phyloP scores from a whole-genome alignment of 2,888 invertebrate genomes.

The Pyralis farinalis region DNA sequence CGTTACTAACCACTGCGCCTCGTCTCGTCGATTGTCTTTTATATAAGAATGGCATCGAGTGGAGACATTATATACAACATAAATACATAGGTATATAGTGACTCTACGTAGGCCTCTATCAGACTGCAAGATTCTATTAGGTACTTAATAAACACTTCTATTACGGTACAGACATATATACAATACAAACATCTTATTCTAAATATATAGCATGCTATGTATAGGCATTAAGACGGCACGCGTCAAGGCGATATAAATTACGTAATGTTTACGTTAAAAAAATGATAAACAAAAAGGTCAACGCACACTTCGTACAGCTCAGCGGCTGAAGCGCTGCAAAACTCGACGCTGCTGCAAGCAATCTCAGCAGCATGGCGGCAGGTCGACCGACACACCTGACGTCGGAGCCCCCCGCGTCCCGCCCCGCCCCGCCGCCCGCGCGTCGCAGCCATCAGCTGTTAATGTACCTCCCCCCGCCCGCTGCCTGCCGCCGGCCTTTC shows the following conservation, averaged over 20 bases:
- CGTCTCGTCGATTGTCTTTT: no score
- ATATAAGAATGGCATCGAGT: no score
- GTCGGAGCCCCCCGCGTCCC: conserved; percentile 41
- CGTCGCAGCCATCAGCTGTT: conserved; percentile 72
- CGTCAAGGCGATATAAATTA: conserved; percentile 11
- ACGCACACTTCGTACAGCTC: conserved; percentile 48
- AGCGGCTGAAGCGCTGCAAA: conserved; percentile 61
- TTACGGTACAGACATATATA: no score
- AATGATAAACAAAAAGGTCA: conserved; percentile 74
- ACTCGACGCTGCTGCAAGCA: conserved; percentile 16
- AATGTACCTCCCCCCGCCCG: conserved; percentile 57
- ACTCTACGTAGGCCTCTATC: no score
- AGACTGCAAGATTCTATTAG: no score
- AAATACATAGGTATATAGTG: no score
- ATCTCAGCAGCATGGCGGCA: conserved; percentile 46
- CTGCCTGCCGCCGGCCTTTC: conserved; percentile 56
- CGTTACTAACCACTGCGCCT: no score
- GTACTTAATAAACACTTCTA: no score
- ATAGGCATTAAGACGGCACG: conserved; percentile 8
- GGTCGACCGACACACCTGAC: conserved; percentile 74
- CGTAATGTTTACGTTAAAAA: conserved; percentile 51
- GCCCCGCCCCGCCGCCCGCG: conserved; percentile 29
- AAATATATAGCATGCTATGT: neutral
- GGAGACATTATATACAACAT: no score
- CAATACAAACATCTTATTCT: no score